Conservation (phyloP, 2,113 vertebrate species). For the Dunckerocampus dactyliophorus region DNA sequence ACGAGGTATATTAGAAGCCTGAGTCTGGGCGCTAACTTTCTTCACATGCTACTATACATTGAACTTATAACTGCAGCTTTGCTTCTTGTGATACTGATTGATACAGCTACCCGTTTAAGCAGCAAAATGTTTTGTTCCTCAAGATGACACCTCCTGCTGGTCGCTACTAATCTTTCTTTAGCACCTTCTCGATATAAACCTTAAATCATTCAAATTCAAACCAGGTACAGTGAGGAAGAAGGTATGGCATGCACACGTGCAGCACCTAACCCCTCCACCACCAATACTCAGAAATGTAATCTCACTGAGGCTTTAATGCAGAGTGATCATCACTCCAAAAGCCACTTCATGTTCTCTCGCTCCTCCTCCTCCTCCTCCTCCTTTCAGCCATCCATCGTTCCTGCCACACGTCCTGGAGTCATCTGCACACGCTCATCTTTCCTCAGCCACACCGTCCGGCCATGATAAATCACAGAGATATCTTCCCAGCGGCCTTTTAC, state of each 20-base stretch:
- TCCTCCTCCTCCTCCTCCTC: conserved; percentile 31
- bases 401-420: conserved; percentile 39
- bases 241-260: conserved; percentile 19
- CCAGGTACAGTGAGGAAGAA: conserved; percentile 11
- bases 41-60: no score
- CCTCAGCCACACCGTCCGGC: conserved; percentile 21
- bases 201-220: no score
- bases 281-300: conserved; percentile 2
- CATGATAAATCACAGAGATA: conserved; percentile 55
- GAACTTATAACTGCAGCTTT: no score
- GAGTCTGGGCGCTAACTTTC: no score
- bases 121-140: no score
- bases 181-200: no score
- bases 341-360: conserved; percentile 39
- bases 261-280: not conserved
- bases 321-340: conserved; percentile 57
- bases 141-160: no score
- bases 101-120: no score
- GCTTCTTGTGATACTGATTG: no score
- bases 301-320: conserved; percentile 30
- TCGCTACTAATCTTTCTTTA: no score
- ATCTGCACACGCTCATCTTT: conserved; percentile 37
- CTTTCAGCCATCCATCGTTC: conserved; percentile 41
- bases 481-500: conserved; percentile 46
- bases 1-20: no score